phyloP scores from a whole-genome alignment of 2,888 invertebrate genomes.

The Harpagoxenus sublaevis region DNA sequence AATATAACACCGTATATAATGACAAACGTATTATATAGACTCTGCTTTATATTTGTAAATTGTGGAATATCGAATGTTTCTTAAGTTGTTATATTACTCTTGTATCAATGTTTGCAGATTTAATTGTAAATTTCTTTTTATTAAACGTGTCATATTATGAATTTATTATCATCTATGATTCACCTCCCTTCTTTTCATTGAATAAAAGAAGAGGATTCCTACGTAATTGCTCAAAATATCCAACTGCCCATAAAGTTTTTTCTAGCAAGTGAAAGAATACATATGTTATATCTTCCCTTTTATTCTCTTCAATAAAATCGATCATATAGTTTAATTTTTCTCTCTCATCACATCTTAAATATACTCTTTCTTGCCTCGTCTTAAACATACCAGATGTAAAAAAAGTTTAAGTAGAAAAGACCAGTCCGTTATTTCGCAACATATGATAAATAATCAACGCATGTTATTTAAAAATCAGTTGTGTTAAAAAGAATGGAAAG shows the following conservation, averaged over 20 bases:
- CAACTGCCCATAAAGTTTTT: background rate
- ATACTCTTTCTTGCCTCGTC: background rate
- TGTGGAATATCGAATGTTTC: background rate
- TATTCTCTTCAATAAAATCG: background rate
- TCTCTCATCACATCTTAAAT: background rate
- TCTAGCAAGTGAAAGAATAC: background rate
- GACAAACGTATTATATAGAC: background rate
- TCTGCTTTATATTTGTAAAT: background rate
- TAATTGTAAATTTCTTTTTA: background rate
- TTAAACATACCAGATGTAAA: background rate
- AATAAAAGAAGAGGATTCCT: background rate
- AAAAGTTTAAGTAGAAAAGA: background rate
- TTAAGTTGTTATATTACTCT: background rate
- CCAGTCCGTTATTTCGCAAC: background rate
- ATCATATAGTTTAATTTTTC: background rate
- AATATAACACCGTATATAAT: background rate
- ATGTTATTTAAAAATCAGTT: background rate
- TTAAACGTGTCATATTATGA: background rate
- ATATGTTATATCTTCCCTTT: background rate
- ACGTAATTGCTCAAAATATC: background rate
- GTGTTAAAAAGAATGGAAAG: background rate
- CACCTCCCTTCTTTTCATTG: background rate
- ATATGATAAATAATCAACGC: constrained; percentile 1
- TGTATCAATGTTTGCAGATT: background rate
- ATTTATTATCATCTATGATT: background rate